A percentile compares a stretch with the other conserved stretches of the same genome.
Evolutionary conservation across 2,113 vertebrate genomes (phyloP).

Genomic region (Thunnus thynnus): DNA sequence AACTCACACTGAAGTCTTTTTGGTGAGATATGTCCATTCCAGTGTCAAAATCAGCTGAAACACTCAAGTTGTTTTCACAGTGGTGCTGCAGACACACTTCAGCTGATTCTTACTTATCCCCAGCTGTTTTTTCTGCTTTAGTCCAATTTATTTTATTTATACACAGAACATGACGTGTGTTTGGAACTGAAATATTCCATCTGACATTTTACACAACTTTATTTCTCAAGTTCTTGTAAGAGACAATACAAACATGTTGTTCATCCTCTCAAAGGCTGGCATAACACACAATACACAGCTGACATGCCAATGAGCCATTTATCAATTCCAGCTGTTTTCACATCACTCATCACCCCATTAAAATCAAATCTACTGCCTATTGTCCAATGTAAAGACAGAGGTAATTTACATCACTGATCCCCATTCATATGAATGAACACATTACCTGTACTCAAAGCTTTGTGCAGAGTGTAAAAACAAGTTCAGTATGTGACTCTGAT

Average conservation of each 20-base stretch:
- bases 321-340: slow-evolving; percentile 38
- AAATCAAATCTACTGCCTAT: neutral
- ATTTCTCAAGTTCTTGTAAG: neutral
- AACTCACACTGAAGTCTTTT: too few relatives aligned
- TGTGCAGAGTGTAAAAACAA: neutral
- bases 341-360: slow-evolving; percentile 3
- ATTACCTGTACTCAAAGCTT: slow-evolving; percentile 17
- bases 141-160: too few relatives aligned
- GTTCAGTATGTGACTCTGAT: neutral
- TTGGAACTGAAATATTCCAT: too few relatives aligned
- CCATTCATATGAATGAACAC: slow-evolving; percentile 34
- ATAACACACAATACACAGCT: slow-evolving; percentile 21
- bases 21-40: too few relatives aligned
- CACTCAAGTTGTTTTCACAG: neutral
- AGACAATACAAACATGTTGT: neutral
- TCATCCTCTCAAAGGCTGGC: neutral
- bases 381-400: neutral
- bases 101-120: neutral
- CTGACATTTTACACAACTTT: too few relatives aligned
- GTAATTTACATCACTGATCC: slow-evolving; percentile 55
- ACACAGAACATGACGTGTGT: too few relatives aligned
- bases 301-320: slow-evolving; percentile 15
- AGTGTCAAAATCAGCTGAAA: too few relatives aligned
- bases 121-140: neutral
- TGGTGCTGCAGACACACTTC: neutral